Conservation (phyloP, 2,888 invertebrate species). For the Mimachlamys varia region DNA sequence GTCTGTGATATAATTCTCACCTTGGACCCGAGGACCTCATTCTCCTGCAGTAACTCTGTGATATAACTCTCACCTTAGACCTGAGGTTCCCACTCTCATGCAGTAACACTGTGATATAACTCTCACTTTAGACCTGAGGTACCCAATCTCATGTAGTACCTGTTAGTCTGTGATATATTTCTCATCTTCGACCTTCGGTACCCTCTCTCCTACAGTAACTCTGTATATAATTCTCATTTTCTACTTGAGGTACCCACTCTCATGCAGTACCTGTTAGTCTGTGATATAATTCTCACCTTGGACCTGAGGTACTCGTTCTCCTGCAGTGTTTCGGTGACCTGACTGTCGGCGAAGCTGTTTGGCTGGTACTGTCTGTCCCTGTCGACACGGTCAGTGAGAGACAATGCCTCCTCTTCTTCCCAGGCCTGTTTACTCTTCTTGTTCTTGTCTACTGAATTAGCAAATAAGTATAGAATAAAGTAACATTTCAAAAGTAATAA, state of each 20-base stretch:
- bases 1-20: background rate
- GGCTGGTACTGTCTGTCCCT: constrained; percentile 69
- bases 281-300: constrained; percentile 40
- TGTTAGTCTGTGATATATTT: constrained; percentile 39
- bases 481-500: background rate
- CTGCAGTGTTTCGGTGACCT: constrained; percentile 68
- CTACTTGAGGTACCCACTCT: constrained; percentile 45
- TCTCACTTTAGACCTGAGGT: constrained; percentile 36
- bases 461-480: background rate
- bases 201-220: background rate
- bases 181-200: background rate
- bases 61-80: background rate
- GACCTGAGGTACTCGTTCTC: constrained; percentile 72
- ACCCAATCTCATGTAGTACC: constrained; percentile 45
- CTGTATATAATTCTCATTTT: background rate
- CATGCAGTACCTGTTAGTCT: constrained; percentile 37
- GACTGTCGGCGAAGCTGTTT: constrained; percentile 71
- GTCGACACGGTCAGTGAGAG: constrained; percentile 50
- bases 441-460: constrained; percentile 54
- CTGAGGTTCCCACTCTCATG: constrained; percentile 9
- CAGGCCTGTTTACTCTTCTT: constrained; percentile 56
- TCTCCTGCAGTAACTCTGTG: background rate
- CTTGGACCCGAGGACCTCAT: background rate
- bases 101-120: background rate
- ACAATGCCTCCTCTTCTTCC: constrained; percentile 55